phyloP scores from a whole-genome alignment of 2,888 invertebrate species.

The Agrotis exclamationis region DNA sequence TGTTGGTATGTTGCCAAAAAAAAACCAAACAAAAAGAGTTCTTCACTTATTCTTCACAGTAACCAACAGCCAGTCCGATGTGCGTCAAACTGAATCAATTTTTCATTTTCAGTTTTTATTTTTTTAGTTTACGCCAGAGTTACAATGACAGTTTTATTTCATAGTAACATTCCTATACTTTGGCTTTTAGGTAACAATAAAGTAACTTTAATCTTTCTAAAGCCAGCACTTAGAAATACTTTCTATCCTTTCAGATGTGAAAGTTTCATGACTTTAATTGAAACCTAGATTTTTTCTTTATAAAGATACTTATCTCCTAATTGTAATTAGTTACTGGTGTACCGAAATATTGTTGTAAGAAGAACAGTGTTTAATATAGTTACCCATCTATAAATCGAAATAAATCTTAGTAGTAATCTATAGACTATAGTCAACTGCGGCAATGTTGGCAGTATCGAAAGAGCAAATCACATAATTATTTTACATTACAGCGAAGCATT shows the following conservation, averaged over 20 bases:
- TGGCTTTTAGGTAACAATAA: neutral
- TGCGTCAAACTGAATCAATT: neutral
- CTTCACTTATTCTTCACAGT: neutral
- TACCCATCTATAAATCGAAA: too few species aligned
- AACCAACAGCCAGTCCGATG: neutral
- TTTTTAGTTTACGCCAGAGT: neutral
- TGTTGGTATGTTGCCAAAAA: too few species aligned
- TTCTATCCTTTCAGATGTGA: constrained; percentile 1
- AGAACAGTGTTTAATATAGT: too few species aligned
- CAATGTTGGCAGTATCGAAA: too few species aligned
- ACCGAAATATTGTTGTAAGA: too few species aligned
- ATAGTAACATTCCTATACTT: neutral
- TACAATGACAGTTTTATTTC: neutral
- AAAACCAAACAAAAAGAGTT: neutral
- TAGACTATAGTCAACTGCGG: too few species aligned
- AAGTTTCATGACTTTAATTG: constrained; percentile 2
- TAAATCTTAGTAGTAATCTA: too few species aligned
- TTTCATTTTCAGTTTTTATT: neutral
- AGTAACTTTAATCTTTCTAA: neutral
- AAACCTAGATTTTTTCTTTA: neutral
- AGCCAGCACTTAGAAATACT: too few species aligned
- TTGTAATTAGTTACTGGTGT: neutral
- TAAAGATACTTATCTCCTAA: neutral
- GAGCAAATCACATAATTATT: too few species aligned
- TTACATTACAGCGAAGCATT: too few species aligned